Evolutionary conservation across 2,888 invertebrate genomes (phyloP).

Genomic region (Epirrhoe tristata): DNA sequence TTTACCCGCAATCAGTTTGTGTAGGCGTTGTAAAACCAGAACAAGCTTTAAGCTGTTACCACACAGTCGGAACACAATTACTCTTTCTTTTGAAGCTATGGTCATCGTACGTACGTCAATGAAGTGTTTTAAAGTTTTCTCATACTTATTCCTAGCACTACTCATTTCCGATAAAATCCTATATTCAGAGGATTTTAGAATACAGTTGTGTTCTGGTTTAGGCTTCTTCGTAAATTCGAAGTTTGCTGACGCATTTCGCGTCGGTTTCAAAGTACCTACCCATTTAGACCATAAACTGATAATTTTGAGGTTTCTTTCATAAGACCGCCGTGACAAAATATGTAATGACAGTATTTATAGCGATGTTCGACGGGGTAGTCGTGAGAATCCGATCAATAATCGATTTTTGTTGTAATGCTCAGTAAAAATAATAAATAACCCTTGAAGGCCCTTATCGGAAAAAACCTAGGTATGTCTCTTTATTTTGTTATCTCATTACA

Average conservation of each 20-base stretch:
- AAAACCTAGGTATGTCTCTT: neutral
- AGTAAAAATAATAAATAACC: slow-evolving; percentile 23
- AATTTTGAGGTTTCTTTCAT: slow-evolving; percentile 52
- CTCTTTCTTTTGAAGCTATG: too few species aligned
- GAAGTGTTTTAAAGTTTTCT: too few species aligned
- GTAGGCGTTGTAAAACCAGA: slow-evolving; percentile 62
- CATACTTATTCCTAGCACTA: too few species aligned
- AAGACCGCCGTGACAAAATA: slow-evolving; percentile 65
- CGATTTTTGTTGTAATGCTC: slow-evolving; percentile 42
- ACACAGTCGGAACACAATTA: slow-evolving; percentile 7
- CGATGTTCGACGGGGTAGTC: slow-evolving; percentile 53
- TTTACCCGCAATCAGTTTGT: slow-evolving; percentile 38
- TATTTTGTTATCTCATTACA: neutral
- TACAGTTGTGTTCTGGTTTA: too few species aligned
- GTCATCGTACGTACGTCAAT: too few species aligned
- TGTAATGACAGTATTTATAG: slow-evolving; percentile 66
- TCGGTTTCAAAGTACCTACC: slow-evolving; percentile 13
- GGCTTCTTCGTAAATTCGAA: neutral
- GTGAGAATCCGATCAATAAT: slow-evolving; percentile 49
- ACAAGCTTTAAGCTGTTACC: slow-evolving; percentile 45
- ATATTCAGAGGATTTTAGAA: too few species aligned
- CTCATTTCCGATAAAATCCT: too few species aligned
- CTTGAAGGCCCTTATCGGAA: slow-evolving; percentile 3
- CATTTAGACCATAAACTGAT: slow-evolving; percentile 46
- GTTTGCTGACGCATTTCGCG: neutral